These are phyloP conservation scores for Hapalemur alaotrensis DNA, from an alignment of 2,797 vertebrate genomes.

Conservation along the genomic window DNA sequence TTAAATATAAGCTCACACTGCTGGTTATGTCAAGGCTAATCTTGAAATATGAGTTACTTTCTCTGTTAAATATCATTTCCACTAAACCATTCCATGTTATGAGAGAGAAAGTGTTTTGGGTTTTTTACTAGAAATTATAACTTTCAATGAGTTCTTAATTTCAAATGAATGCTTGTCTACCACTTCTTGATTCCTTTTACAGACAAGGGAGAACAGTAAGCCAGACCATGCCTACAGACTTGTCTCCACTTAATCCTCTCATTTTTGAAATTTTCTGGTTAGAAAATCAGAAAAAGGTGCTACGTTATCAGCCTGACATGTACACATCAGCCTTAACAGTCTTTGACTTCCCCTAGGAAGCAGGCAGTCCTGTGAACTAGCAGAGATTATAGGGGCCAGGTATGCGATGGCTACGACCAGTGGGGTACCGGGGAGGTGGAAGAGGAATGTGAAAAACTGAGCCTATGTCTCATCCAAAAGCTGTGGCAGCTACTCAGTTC, in stretches of 20 bases:
- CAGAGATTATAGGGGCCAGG: not conserved
- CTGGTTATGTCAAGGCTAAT: not conserved
- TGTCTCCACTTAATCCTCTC: not conserved
- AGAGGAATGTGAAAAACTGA: not conserved
- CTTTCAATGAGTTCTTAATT: not conserved
- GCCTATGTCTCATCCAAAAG: not conserved
- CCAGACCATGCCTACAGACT: not conserved
- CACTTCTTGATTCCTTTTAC: not conserved
- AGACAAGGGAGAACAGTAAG: not conserved
- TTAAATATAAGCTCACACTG: not conserved
- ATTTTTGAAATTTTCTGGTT: conserved; percentile 1
- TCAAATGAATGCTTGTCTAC: not conserved
- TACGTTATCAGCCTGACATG: not conserved
- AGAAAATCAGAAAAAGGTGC: not conserved
- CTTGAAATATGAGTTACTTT: not conserved
- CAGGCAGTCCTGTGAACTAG: not conserved
- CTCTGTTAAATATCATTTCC: not conserved
- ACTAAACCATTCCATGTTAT: not conserved
- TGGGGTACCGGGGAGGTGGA: not conserved
- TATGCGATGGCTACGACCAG: not conserved
- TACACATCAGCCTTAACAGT: not conserved
- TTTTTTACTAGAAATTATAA: not conserved
- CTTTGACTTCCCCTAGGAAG: not conserved
- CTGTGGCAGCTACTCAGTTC: not conserved
- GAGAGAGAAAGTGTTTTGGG: not conserved